Conservation (phyloP, 2,797 vertebrate genomes). For the Eidolon dupreanum region DNA sequence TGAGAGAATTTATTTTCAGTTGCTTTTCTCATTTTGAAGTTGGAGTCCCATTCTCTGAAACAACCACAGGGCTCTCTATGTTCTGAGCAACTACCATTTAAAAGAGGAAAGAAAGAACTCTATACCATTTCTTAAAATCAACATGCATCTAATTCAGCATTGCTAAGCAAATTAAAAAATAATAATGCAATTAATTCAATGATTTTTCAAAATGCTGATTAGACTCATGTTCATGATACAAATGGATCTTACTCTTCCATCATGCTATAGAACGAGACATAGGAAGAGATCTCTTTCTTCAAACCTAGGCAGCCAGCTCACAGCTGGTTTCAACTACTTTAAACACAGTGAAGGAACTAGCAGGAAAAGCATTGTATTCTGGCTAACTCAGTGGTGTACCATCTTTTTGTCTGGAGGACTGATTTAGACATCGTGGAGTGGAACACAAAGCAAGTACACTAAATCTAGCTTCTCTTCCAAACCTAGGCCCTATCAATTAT, state of each 20-base stretch:
- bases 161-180: neutral
- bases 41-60: neutral
- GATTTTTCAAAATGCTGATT: neutral
- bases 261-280: neutral
- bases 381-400: neutral
- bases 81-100: neutral
- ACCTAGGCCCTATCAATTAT: neutral
- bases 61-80: neutral
- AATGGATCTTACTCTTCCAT: neutral
- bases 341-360: neutral
- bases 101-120: conserved; percentile 30
- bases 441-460: neutral
- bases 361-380: neutral
- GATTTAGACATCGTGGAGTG: neutral
- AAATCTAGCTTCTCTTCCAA: neutral
- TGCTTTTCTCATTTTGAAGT: neutral
- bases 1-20: neutral
- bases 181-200: neutral
- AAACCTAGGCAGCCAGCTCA: neutral
- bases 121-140: neutral
- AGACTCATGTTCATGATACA: neutral
- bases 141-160: neutral
- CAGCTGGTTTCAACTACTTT: neutral
- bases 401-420: neutral
- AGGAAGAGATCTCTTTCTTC: neutral